Base-by-base conservation (phyloP, 2,888 invertebrate genomes). In the Tortrix viridana region DNA sequence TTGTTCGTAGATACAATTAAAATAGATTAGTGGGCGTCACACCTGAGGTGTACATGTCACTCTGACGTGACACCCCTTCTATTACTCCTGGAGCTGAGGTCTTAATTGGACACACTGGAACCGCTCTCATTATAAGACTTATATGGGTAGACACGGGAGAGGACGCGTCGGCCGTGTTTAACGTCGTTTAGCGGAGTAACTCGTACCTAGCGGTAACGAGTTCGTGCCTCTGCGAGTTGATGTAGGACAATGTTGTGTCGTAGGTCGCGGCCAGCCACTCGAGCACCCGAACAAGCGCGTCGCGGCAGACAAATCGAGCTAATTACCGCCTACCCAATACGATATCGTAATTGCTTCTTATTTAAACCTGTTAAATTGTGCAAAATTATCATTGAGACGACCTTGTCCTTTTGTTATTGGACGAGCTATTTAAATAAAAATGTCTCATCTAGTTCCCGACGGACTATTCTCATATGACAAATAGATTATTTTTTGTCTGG, bases 391-490 rank as follows among this genome's bases (percentile, higher is more conserved):
- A 71, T 73, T 59, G 48, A 67, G 58, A 41, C 62, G 74, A 75
- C 73, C 80, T 80, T 76, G 67, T 65, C 60, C 56, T 56, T 65
- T 60, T 43, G 55, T 65, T 65, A 60, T 47, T 65, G 74, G 74
- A 80, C 75, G 72, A 67, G 60, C 59, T 75, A 73, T 76, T 76
- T 77, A 78, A 72, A 76, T 75, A 77, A 76, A 80, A 81, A 81
- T 81, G 79, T 69, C 62, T 65, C 66, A 67, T 73, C 76, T 77
- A 80, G 79, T 78, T 77, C 70, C 71, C 69, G 71, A 70, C 69
- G 73, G 79, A 81, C 81, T 80, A 80, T 80, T 81, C 75, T 68
- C 69, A 74, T 80, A 80, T 76, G 82, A 82, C 78, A 81, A 75
- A 80, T 80, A 79, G 77, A 81, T 80, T 52, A 60, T 67, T 75